Evolutionary conservation across 1,140 invertebrate genomes (phyloP).

Genomic region (Euwallacea similis): DNA sequence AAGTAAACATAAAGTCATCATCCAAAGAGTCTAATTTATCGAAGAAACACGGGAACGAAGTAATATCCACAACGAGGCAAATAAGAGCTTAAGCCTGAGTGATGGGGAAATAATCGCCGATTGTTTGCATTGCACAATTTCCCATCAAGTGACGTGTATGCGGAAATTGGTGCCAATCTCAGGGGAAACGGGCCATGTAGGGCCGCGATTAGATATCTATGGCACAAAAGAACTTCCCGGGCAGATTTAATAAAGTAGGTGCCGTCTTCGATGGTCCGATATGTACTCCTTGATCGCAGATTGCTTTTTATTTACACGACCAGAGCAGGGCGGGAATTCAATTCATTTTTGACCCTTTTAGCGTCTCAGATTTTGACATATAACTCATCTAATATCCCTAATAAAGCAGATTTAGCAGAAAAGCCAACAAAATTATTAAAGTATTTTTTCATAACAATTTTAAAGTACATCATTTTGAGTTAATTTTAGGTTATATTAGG

Average conservation of each 20-base stretch:
- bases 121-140: slow-evolving; percentile 40
- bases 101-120: slow-evolving; percentile 37
- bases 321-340: too few species aligned
- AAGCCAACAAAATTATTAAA: too few species aligned
- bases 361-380: too few species aligned
- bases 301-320: slow-evolving; percentile 23
- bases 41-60: slow-evolving; percentile 29
- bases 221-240: slow-evolving; percentile 37
- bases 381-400: too few species aligned
- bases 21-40: slow-evolving; percentile 25
- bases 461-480: too few species aligned
- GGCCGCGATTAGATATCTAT: slow-evolving; percentile 34
- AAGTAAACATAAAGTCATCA: slow-evolving; percentile 15
- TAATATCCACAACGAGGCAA: slow-evolving; percentile 37
- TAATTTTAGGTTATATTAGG: too few species aligned
- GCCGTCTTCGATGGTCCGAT: slow-evolving; percentile 32
- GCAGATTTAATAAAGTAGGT: slow-evolving; percentile 37
- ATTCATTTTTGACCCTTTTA: too few species aligned
- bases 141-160: slow-evolving; percentile 39
- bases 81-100: slow-evolving; percentile 33
- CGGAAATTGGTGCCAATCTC: slow-evolving; percentile 39
- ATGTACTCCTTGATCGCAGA: slow-evolving; percentile 27
- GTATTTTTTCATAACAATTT: too few species aligned
- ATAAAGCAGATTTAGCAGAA: too few species aligned
- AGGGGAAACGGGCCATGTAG: slow-evolving; percentile 37